Conservation (phyloP, 2,888 invertebrate species). For the Mongoloraphidia duomilia region DNA sequence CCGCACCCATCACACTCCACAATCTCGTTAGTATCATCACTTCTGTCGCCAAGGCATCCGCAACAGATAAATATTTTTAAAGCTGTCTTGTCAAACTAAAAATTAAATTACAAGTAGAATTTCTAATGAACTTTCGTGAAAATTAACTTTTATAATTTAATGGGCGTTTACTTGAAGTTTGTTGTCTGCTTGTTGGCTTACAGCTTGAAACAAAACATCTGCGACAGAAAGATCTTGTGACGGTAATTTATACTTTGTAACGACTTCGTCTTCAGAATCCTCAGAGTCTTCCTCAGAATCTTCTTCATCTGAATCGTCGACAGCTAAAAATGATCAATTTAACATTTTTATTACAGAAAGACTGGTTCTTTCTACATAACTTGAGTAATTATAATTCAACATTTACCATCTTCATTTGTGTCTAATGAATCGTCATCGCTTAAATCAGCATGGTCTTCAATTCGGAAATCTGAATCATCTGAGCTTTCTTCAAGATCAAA, state of each 20-base stretch:
- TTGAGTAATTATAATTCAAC: slow-evolving; percentile 2
- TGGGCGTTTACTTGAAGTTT: slow-evolving; percentile 21
- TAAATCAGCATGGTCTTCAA: slow-evolving; percentile 68
- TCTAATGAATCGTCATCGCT: slow-evolving; percentile 65
- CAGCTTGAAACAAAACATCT: slow-evolving; percentile 37
- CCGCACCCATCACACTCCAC: slow-evolving; percentile 96
- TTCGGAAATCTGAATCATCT: slow-evolving; percentile 88
- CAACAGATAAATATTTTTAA: slow-evolving; percentile 74
- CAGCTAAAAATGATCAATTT: background rate
- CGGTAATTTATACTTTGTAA: slow-evolving; percentile 24
- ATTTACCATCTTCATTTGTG: slow-evolving; percentile 45
- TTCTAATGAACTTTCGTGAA: background rate
- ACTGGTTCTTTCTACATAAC: no score
- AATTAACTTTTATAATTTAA: background rate
- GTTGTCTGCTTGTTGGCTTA: slow-evolving; percentile 28
- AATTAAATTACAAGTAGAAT: slow-evolving; percentile 1
- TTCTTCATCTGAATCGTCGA: slow-evolving; percentile 19
- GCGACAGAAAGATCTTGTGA: slow-evolving; percentile 29
- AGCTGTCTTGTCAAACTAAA: slow-evolving; percentile 31
- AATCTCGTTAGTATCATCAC: slow-evolving; percentile 89
- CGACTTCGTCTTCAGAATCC: slow-evolving; percentile 28
- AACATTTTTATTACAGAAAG: no score
- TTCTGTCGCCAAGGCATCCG: slow-evolving; percentile 84
- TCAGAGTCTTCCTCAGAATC: slow-evolving; percentile 30
- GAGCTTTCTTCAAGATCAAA: slow-evolving; percentile 84